Conservation (phyloP, 2,113 vertebrate species). For the Ursus arctos region DNA sequence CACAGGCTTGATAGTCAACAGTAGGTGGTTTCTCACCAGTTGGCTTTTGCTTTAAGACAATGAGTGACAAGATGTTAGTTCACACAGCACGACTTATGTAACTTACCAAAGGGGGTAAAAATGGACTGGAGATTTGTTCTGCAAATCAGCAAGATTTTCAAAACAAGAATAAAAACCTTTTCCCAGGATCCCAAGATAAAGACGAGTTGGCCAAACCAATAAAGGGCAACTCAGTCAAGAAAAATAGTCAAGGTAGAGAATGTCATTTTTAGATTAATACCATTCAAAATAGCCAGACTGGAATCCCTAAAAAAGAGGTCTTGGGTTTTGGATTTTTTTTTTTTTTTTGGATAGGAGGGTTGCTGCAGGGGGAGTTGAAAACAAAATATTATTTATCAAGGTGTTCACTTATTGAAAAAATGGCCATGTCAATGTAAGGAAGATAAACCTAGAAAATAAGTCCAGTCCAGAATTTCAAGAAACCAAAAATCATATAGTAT, state of each 20-base stretch:
- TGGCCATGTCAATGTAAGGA: not conserved
- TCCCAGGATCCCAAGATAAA: slow-evolving; percentile 31
- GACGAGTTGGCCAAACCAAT: slow-evolving; percentile 9
- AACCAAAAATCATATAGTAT: not conserved
- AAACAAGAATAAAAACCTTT: slow-evolving; percentile 55
- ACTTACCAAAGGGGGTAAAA: slow-evolving; percentile 62
- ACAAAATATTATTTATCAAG: slow-evolving; percentile 22
- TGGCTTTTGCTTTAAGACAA: slow-evolving; percentile 75
- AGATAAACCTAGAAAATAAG: not conserved
- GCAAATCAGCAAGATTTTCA: slow-evolving; percentile 74
- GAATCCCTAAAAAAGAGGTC: not conserved
- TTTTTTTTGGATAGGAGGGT: not conserved
- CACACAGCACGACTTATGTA: slow-evolving; percentile 69
- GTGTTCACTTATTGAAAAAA: not conserved
- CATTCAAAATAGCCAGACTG: not conserved
- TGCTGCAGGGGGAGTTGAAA: not conserved
- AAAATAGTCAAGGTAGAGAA: not conserved
- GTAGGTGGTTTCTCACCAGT: slow-evolving; percentile 72
- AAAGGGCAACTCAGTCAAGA: not conserved
- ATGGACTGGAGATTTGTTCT: slow-evolving; percentile 40
- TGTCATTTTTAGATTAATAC: not conserved
- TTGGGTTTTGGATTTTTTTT: not conserved
- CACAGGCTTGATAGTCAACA: slow-evolving; percentile 58
- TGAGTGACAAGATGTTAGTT: slow-evolving; percentile 75
- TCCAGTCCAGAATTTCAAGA: not conserved